These are phyloP conservation scores for Drosophila paulistorum DNA, from an alignment of 1,140 invertebrate species.

Conservation along the genomic window DNA sequence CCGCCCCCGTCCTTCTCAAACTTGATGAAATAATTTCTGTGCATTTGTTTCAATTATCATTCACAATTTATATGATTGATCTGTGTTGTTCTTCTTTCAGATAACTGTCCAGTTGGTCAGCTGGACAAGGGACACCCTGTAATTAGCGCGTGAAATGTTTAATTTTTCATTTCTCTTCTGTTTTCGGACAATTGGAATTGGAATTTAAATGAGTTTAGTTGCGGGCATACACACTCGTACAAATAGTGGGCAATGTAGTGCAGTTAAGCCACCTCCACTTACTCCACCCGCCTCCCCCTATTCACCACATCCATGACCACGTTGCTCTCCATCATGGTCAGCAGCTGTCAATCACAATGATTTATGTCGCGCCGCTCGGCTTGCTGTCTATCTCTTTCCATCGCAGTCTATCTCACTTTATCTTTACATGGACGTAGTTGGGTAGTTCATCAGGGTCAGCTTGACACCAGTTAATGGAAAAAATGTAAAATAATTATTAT, in stretches of 20 bases:
- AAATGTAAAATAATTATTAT: too few species aligned
- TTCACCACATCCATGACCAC: neutral
- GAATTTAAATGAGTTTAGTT: conserved; percentile 81
- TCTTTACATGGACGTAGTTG: neutral
- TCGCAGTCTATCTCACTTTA: conserved; percentile 1
- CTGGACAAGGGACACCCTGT: conserved; percentile 60
- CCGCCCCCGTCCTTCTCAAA: neutral
- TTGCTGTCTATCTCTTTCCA: neutral
- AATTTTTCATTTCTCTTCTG: conserved; percentile 39
- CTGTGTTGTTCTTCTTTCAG: conserved; percentile 37
- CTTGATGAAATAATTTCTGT: conserved; percentile 72
- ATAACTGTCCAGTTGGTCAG: conserved; percentile 37
- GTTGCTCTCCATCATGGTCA: conserved; percentile 46
- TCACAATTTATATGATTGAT: conserved; percentile 65
- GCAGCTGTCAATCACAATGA: conserved; percentile 82
- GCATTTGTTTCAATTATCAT: conserved; percentile 75
- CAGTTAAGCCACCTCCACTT: conserved; percentile 27
- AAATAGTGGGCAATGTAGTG: conserved; percentile 17
- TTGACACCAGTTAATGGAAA: too few species aligned
- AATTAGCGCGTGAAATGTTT: conserved; percentile 74
- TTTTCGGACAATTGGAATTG: conserved; percentile 75
- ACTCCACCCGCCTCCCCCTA: conserved; percentile 5
- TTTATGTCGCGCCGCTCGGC: conserved; percentile 70
- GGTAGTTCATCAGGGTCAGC: too few species aligned
- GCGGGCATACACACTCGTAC: conserved; percentile 44